Conservation (phyloP, 2,113 vertebrate species). For the Apaloderma vittatum region DNA sequence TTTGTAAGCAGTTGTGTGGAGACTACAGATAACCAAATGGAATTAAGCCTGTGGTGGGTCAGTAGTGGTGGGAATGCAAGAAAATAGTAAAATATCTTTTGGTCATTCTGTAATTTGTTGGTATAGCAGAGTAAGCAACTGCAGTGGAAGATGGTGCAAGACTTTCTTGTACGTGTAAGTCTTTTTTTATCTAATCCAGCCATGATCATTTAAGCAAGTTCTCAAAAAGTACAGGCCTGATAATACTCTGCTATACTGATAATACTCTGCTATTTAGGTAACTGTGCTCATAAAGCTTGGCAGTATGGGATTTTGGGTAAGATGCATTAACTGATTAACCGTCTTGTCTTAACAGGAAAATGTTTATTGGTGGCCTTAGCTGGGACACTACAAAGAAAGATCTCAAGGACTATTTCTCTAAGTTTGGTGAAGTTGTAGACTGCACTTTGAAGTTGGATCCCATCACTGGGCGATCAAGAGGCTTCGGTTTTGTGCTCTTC, state of each 20-base stretch:
- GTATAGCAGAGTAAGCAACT: neutral
- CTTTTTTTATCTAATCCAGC: neutral
- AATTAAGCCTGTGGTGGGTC: neutral
- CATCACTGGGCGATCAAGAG: slow-evolving; percentile 95
- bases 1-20: neutral
- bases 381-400: slow-evolving; percentile 99
- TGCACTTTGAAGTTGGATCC: slow-evolving; percentile 98
- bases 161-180: neutral
- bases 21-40: neutral
- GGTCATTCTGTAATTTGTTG: neutral
- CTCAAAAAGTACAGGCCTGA: neutral
- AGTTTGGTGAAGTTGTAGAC: slow-evolving; percentile 97
- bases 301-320: neutral
- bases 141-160: neutral
- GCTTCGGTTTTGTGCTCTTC: slow-evolving; percentile 97
- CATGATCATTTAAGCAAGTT: neutral
- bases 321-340: slow-evolving; percentile 3
- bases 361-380: slow-evolving; percentile 98
- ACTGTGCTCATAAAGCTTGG: neutral
- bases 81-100: neutral
- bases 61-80: neutral
- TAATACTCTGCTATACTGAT: neutral
- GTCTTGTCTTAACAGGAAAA: slow-evolving; percentile 88
- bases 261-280: neutral
- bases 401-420: slow-evolving; percentile 98